phyloP scores from a whole-genome alignment of 2,113 vertebrate genomes.

The Lucifuga dentata region DNA sequence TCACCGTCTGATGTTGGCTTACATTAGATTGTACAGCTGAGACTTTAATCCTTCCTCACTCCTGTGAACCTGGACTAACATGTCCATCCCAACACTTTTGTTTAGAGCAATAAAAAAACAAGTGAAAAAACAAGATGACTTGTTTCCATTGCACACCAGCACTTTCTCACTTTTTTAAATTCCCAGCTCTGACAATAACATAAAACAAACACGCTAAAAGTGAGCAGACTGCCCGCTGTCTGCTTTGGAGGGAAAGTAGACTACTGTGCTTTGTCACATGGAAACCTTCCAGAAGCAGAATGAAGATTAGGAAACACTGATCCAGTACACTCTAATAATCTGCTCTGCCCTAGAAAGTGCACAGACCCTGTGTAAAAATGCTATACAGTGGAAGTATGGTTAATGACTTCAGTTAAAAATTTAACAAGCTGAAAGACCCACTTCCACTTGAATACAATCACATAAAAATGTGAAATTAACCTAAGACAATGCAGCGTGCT shows the following conservation, averaged over 20 bases:
- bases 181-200: neutral
- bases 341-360: conserved; percentile 28
- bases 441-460: conserved; percentile 12
- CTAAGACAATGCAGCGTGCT: neutral
- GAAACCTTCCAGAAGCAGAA: conserved; percentile 61
- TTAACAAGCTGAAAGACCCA: conserved; percentile 2
- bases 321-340: conserved; percentile 43
- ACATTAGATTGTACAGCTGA: neutral
- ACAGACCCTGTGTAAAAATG: conserved; percentile 34
- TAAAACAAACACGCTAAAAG: conserved; percentile 7
- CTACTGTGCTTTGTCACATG: conserved; percentile 51
- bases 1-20: conserved; percentile 4
- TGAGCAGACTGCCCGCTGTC: neutral
- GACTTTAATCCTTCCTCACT: conserved; percentile 29
- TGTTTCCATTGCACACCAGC: neutral
- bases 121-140: neutral
- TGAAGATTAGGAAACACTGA: conserved; percentile 42
- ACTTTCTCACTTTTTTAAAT: neutral
- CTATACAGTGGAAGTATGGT: conserved; percentile 19
- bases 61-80: conserved; percentile 22
- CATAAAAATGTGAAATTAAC: neutral
- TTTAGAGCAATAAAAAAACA: neutral
- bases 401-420: conserved; percentile 42
- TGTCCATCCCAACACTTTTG: conserved; percentile 4
- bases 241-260: conserved; percentile 28